These are phyloP conservation scores for Dolichopus griseipennis DNA, from an alignment of 2,888 invertebrate genomes.

Conservation along the genomic window DNA sequence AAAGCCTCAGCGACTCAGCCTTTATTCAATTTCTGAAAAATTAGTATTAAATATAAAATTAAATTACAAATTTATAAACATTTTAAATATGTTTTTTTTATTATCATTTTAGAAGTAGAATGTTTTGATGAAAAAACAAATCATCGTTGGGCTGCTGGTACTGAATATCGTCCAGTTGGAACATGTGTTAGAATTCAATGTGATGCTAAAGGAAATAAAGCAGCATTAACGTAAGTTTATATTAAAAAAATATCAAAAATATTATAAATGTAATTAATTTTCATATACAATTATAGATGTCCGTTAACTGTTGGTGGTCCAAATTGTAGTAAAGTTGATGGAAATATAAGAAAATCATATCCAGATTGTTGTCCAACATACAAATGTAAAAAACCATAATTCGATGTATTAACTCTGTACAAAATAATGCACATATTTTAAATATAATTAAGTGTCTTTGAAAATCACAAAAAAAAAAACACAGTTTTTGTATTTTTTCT, in stretches of 20 bases:
- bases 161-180: conserved; percentile 23
- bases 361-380: conserved; percentile 29
- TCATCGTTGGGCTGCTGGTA: conserved; percentile 18
- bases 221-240: conserved; percentile 23
- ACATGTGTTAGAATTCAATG: conserved; percentile 25
- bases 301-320: conserved; percentile 9
- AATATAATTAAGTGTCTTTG: no score
- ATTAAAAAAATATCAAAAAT: not conserved
- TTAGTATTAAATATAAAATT: no score
- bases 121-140: conserved; percentile 19
- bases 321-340: conserved; percentile 24
- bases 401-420: not conserved
- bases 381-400: not conserved
- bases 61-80: no score
- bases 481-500: no score
- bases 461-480: no score
- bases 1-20: no score
- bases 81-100: not conserved
- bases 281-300: conserved; percentile 13
- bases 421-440: no score
- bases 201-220: conserved; percentile 13
- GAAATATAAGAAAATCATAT: conserved; percentile 26
- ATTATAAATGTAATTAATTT: not conserved
- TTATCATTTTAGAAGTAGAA: not conserved
- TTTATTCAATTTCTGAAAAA: no score